Evolutionary conservation across 2,113 vertebrate genomes (phyloP), one percentile per base, ranked within the genome.

Genomic region (Rallus limicola): DNA sequence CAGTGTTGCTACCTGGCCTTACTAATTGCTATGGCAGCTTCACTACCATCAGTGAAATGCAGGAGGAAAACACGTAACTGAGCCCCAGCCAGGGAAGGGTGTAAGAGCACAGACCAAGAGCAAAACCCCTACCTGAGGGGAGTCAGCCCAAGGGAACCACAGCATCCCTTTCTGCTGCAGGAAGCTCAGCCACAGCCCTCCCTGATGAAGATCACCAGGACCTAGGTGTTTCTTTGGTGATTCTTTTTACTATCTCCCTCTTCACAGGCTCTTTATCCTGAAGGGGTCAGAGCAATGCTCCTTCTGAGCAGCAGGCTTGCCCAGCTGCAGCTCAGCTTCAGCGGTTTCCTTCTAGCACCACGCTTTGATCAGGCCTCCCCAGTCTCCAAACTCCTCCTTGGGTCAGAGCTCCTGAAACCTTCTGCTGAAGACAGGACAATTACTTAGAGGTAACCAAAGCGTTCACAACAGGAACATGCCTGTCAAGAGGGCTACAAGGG

Each of bases 21-120:
- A 44, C 50, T 23, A 59, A 14, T 0, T 0, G 2, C 36, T 18
- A 14, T 4, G 18, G 48, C 16, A 36, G 4, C 36, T 60, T 6
- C 4, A n/a, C 40, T 50, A 78, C 10, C 28, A 19, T 20, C 21
- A 1, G 13, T 16, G 53, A 67, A 38, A 70, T 1, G 11, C 0
- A 0, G 0, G 44, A 77, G 76, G 55, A 62, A n/a, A 79, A 55
- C 0, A 0, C 6, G 3, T 23, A 10, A 4, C 21, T 46, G 28
- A 78, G 24, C 11, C 26, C 9, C 11, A 8, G 83, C 10, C n/a
- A 48, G n/a, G 29, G 17, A 64, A 29, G 3, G 19, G 9, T 7
- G 8, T 4, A 16, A 67, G 36, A n/a, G 29, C 18, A 48, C 25
- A 23, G 38, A 21, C 10, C 31, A 23, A 18, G 33, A 48, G 4